These are phyloP conservation scores for Argyra leucocephala DNA, from an alignment of 2,888 invertebrate species.

Conservation along the genomic window DNA sequence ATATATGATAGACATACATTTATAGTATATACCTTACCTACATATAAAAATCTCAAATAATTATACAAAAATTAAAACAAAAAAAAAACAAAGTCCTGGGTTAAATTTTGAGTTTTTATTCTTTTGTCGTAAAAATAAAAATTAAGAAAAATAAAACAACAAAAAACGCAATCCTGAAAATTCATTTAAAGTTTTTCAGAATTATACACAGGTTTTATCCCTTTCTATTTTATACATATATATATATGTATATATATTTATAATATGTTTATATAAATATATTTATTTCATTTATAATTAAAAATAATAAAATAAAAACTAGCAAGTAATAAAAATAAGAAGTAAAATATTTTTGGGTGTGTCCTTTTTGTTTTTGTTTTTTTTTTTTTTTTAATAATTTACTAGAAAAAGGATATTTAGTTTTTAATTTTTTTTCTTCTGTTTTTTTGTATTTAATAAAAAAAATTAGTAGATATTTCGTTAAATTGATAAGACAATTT, in stretches of 20 bases:
- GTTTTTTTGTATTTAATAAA: background rate
- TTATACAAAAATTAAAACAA: background rate
- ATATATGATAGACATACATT: background rate
- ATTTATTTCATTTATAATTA: background rate
- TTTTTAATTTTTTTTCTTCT: background rate
- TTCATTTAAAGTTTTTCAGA: background rate
- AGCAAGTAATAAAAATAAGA: background rate
- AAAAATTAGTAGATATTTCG: background rate
- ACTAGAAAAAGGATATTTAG: background rate
- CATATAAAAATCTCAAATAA: background rate
- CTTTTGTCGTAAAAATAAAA: background rate
- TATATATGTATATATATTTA: too few relatives aligned
- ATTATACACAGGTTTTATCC: constrained; percentile 1
- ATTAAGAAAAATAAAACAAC: background rate
- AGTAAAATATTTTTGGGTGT: background rate
- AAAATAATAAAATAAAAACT: background rate
- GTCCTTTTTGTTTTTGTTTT: background rate
- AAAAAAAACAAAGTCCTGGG: background rate
- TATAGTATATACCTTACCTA: background rate
- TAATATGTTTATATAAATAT: background rate
- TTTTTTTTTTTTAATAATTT: background rate
- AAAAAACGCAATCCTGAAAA: background rate
- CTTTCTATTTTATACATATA: background rate
- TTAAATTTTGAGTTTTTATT: background rate
- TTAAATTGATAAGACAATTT: too few relatives aligned